These are phyloP conservation scores for Acanthaster planci DNA, from an alignment of 35 echinoderm and acorn worm genomes.

Conservation along the genomic window DNA sequence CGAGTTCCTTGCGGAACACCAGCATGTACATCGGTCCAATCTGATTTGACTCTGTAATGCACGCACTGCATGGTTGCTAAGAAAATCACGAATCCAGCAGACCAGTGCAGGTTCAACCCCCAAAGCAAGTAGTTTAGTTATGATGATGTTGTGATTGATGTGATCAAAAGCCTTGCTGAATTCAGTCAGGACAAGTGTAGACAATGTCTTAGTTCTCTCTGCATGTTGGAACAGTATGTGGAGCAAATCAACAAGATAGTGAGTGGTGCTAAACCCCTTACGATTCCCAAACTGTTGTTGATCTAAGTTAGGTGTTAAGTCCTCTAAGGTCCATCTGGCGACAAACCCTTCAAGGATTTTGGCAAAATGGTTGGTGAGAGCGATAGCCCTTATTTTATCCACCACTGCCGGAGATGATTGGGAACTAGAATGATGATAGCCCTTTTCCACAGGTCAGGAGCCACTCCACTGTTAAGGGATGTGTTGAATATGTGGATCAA, in stretches of 20 bases:
- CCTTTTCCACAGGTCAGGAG: too few species aligned
- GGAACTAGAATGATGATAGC: too few species aligned
- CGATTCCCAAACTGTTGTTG: conserved; percentile 52
- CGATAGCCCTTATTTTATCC: conserved; percentile 9
- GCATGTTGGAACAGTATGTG: background rate
- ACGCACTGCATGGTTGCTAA: background rate
- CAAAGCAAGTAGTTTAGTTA: conserved; percentile 21
- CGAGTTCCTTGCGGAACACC: conserved; percentile 21
- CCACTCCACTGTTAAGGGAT: too few species aligned
- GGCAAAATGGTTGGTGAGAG: conserved; percentile 46
- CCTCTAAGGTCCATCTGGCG: conserved; percentile 15
- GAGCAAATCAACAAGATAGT: conserved; percentile 29
- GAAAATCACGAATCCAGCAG: conserved; percentile 21
- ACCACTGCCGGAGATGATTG: too few species aligned
- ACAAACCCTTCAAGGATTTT: conserved; percentile 37
- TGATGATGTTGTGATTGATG: background rate
- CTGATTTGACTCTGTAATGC: too few species aligned
- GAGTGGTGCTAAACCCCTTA: conserved; percentile 6
- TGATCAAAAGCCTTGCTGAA: conserved; percentile 6
- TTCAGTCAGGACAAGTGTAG: conserved; percentile 24
- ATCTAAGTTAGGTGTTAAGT: conserved; percentile 11
- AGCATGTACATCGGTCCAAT: background rate
- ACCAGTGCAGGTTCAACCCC: conserved; percentile 25
- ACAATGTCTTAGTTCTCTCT: background rate
- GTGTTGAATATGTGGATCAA: too few species aligned